Base-by-base conservation (phyloP, 2,113 vertebrate species). In the Bos javanicus region DNA sequence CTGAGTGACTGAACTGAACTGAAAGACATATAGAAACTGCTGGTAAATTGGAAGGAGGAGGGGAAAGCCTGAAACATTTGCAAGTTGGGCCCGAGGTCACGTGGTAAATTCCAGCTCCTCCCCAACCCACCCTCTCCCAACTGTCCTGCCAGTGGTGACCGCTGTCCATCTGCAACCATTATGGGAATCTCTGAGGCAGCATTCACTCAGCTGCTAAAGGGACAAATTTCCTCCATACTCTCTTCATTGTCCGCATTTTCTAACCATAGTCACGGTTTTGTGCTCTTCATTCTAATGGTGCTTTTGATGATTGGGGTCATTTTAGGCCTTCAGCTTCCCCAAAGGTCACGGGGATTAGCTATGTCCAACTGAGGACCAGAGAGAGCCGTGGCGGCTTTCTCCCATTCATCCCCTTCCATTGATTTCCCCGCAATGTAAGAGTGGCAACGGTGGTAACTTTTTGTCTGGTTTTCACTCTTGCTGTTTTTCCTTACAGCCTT, bases 291-390 rank as follows among this genome's bases (percentile, higher is more conserved):
- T 93, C 93, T 98, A 98, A 97, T 98, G 87, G 96, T 95, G 96
- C 97, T 97, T 97, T 97, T 96, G 97, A 95, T 96, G 89, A 95
- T n/a, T 88, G 93, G 91, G 98, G 97, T 98, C 96, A 94, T 92
- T 95, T 94, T 98, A 93, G 94, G 93, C 91, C 94, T 97, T 97
- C 78, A 85, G 89, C 80, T 96, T 93, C 81, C 81, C 74, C 91
- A 95, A 96, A 98, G 98, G 98, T 98, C 98, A 95, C 36, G 60
- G 95, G 90, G 98, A 98, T 98, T 98, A 98, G 94, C 90, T 88
- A 81, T 94, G 89, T 97, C 30, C 23, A 78, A 88, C 74, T 0
- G 46, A 96, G 82, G 87, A 25, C 36, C 39, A 59, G 88, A 87
- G 82, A 87, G 94, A 50, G 21, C 9, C 26, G 23, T 28, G 10